phyloP scores from a whole-genome alignment of 2,888 invertebrate species.

The Cyrtodaria siliqua region DNA sequence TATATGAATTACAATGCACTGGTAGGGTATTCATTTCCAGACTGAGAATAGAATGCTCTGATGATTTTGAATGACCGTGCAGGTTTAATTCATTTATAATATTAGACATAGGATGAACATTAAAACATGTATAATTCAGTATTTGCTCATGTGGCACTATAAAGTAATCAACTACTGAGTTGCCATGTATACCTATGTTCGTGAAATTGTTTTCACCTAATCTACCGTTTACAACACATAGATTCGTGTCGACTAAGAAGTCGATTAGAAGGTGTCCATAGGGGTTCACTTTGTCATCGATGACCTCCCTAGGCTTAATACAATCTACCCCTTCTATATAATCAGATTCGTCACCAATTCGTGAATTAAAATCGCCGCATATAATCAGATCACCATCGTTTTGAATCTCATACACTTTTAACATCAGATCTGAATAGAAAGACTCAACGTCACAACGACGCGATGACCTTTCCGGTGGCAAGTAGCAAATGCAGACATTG shows the following conservation, averaged over 20 bases:
- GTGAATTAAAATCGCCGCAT: constrained; percentile 18
- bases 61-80: constrained; percentile 3
- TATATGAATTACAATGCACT: too few species aligned
- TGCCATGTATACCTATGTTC: not conserved
- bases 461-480: constrained; percentile 15
- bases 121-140: not conserved
- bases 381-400: constrained; percentile 3
- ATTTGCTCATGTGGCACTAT: not conserved
- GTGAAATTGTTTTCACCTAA: not conserved
- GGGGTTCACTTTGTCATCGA: constrained; percentile 10
- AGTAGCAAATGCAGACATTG: constrained; percentile 2
- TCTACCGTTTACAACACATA: constrained; percentile 6
- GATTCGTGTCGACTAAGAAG: not conserved
- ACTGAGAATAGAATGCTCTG: constrained; percentile 3
- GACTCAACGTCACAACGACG: not conserved
- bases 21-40: not conserved
- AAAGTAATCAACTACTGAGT: constrained; percentile 8
- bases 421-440: not conserved
- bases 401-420: constrained; percentile 1
- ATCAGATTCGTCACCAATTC: constrained; percentile 13
- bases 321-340: constrained; percentile 10
- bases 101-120: not conserved
- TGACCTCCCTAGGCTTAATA: constrained; percentile 6
- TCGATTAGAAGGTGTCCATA: constrained; percentile 3
- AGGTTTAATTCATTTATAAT: not conserved